phyloP scores from a whole-genome alignment of 2,113 vertebrate genomes.

The Oophaga pumilio region DNA sequence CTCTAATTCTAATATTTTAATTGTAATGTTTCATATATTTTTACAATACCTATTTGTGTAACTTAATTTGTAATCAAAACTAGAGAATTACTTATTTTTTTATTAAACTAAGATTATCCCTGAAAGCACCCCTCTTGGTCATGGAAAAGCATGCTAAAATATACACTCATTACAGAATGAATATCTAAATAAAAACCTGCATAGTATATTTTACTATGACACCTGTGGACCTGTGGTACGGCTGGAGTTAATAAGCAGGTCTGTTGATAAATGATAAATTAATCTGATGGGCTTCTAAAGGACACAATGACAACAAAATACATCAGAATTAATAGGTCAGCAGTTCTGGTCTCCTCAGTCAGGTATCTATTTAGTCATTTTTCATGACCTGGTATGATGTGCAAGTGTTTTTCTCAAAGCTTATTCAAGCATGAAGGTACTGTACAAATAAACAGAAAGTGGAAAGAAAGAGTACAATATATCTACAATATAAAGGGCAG shows the following conservation, averaged over 20 bases:
- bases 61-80: too few species aligned
- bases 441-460: conserved; percentile 36
- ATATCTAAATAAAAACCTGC: neutral
- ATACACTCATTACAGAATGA: neutral
- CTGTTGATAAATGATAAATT: conserved; percentile 34
- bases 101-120: too few species aligned
- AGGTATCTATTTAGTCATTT: conserved; percentile 40
- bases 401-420: conserved; percentile 46
- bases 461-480: neutral
- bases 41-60: too few species aligned
- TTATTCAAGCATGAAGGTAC: conserved; percentile 38
- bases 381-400: conserved; percentile 40
- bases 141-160: too few species aligned
- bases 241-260: conserved; percentile 11
- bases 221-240: neutral
- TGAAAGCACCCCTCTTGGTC: too few species aligned
- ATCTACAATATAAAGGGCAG: neutral
- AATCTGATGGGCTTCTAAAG: conserved; percentile 13
- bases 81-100: too few species aligned
- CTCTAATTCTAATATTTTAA: too few species aligned
- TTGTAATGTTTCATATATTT: too few species aligned
- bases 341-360: conserved; percentile 40
- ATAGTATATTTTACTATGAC: neutral
- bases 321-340: conserved; percentile 49
- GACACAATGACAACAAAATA: conserved; percentile 25